A percentile compares a stretch with the other conserved stretches of the same genome.
Evolutionary conservation across 2,797 vertebrate genomes (phyloP).

Genomic region (Macropus fuliginosus): DNA sequence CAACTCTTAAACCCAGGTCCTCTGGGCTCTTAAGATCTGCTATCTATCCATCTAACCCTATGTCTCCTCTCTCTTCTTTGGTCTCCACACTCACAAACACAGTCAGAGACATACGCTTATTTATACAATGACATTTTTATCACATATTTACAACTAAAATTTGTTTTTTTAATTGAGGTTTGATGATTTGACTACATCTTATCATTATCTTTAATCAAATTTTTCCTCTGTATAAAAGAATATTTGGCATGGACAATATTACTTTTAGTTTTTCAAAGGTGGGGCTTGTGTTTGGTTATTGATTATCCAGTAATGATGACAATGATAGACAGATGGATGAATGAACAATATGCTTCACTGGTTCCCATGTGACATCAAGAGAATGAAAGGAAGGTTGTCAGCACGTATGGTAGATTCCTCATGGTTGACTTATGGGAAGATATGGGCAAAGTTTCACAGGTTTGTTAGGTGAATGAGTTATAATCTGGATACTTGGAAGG

Average conservation of each 20-base stretch:
- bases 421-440: not conserved
- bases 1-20: not conserved
- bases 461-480: not conserved
- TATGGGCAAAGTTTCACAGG: not conserved
- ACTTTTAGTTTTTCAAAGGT: conserved; percentile 41
- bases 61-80: not conserved
- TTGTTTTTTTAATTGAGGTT: conserved; percentile 60
- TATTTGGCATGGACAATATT: conserved; percentile 41
- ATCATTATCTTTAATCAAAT: conserved; percentile 52
- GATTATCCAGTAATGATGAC: not conserved
- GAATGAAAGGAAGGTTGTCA: not conserved
- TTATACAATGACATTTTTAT: not conserved
- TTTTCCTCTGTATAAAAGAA: conserved; percentile 59
- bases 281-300: not conserved
- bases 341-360: not conserved
- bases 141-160: not conserved
- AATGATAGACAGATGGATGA: not conserved
- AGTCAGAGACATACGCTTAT: not conserved
- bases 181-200: conserved; percentile 65
- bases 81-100: not conserved
- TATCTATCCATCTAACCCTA: not conserved
- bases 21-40: not conserved
- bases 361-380: not conserved
- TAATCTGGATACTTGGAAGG: not conserved
- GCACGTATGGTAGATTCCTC: not conserved